phyloP scores from a whole-genome alignment of 2,113 vertebrate species.

The Oreamnos americanus region DNA sequence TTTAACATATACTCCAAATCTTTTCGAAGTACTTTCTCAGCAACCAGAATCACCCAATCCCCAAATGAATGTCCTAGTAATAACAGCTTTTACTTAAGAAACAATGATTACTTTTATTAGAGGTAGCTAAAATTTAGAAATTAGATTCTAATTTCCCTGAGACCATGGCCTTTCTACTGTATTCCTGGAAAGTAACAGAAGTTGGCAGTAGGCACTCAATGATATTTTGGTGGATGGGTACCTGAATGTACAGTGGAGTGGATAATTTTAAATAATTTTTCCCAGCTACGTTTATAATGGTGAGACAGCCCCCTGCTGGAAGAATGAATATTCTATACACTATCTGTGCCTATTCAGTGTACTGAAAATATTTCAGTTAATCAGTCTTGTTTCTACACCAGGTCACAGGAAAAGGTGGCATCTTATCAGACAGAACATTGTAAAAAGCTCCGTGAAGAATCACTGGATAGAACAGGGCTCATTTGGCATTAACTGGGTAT shows the following conservation, averaged over 20 bases:
- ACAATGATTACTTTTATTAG: background rate
- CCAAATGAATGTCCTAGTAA: background rate
- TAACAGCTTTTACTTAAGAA: slow-evolving; percentile 23
- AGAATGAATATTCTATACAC: background rate
- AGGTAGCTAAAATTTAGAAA: background rate
- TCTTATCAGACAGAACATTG: background rate
- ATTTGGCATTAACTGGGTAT: background rate
- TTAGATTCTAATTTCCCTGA: background rate
- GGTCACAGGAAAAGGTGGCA: background rate
- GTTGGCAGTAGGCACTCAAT: background rate
- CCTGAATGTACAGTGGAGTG: background rate
- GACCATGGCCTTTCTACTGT: background rate
- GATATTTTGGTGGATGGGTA: background rate
- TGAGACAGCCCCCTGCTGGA: slow-evolving; percentile 72
- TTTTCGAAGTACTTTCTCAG: background rate
- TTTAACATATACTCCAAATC: background rate
- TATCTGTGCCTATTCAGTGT: fast-evolving
- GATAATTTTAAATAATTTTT: background rate
- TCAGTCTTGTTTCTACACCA: background rate
- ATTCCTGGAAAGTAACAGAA: background rate
- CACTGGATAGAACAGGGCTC: background rate
- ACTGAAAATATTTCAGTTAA: slow-evolving; percentile 1
- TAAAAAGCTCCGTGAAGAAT: background rate
- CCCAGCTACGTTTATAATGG: slow-evolving; percentile 25
- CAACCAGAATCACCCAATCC: background rate